A percentile compares a stretch with the other conserved stretches of the same genome.
Evolutionary conservation across 2,888 invertebrate genomes (phyloP).

Genomic region (Drosophila cyrtoloma): DNA sequence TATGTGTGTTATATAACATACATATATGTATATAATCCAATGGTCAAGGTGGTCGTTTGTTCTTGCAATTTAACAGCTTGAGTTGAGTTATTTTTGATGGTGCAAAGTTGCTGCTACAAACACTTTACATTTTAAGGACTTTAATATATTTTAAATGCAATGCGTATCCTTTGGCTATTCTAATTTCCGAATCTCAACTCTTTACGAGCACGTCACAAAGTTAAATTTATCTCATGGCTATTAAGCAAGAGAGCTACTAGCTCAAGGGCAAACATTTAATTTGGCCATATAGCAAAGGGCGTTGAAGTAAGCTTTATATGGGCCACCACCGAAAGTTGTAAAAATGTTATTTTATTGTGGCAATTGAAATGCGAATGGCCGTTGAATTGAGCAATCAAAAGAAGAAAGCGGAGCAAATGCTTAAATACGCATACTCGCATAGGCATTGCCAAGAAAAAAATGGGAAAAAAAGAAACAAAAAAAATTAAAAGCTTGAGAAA

Average conservation of each 20-base stretch:
- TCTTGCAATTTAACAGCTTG: slow-evolving; percentile 37
- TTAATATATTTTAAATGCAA: not conserved
- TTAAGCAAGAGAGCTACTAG: slow-evolving; percentile 25
- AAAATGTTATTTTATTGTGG: slow-evolving; percentile 73
- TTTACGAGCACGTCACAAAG: slow-evolving; percentile 49
- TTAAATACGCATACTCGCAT: slow-evolving; percentile 54
- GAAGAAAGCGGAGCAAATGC: slow-evolving; percentile 48
- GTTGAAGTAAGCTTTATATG: slow-evolving; percentile 41
- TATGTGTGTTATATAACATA: not conserved
- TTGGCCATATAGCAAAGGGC: slow-evolving; percentile 47
- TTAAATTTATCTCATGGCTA: slow-evolving; percentile 50
- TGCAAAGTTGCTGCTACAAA: slow-evolving; percentile 15
- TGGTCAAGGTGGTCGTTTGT: slow-evolving; percentile 30
- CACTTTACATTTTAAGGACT: not conserved
- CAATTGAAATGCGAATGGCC: slow-evolving; percentile 79
- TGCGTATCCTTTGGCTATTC: slow-evolving; percentile 21
- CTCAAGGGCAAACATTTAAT: slow-evolving; percentile 60
- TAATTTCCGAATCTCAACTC: slow-evolving; percentile 44
- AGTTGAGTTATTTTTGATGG: slow-evolving; percentile 32
- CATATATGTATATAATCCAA: not conserved
- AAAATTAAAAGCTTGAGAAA: slow-evolving; percentile 23
- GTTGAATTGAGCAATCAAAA: slow-evolving; percentile 78
- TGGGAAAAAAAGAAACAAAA: not conserved
- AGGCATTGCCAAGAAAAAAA: slow-evolving; percentile 31
- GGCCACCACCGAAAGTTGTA: slow-evolving; percentile 65